Evolutionary conservation across 2,113 vertebrate species (phyloP), one percentile per base, ranked within the genome.

Genomic region (Meleagris gallopavo): DNA sequence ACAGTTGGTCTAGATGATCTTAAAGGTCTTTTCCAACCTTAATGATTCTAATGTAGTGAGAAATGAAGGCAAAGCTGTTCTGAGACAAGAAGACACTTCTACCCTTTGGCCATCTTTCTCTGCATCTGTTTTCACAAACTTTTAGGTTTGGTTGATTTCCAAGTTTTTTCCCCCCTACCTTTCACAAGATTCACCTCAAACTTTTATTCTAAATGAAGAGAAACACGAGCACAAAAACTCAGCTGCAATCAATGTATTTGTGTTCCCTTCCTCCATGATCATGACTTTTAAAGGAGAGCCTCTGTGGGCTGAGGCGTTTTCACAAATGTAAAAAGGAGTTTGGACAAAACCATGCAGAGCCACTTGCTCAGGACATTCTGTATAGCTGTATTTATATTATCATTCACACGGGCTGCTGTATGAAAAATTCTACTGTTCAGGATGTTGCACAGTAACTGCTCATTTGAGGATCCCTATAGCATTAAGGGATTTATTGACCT

Each of bases 211-310:
- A 52, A 62, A 27, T 25, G 2, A 66, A 62, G 20, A 86, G 55
- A 74, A 91, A 57, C 4, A 11, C 5, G 10, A 87, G 25, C 11
- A 60, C 5, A 75, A 62, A 66, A 46, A 67, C 4, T 41, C 24
- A 38, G 9, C 27, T 46, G 38, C 86, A 86, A 76, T 58, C 5
- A 75, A 22, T 20, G 5, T 12, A 43, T 75, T 57, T 41, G 32
- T 21, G 0, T 5, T 13, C 10, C 6, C 11, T 4, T 3, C 5
- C 10, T 17, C 9, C 15, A 41, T 13, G 84, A 75, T 7, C 1
- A 4, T 13, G 41, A 58, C 9, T 12, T 82, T 85, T 50, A 60
- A 52, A 81, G 40, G 11, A 43, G 13, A 61, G 58, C 45, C 21
- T 70, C 60, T 36, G 34, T n/a, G 22, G 15, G 10, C 21, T 30